These are phyloP conservation scores for Burhinus bistriatus DNA, from an alignment of 2,113 vertebrate genomes.

Conservation along the genomic window DNA sequence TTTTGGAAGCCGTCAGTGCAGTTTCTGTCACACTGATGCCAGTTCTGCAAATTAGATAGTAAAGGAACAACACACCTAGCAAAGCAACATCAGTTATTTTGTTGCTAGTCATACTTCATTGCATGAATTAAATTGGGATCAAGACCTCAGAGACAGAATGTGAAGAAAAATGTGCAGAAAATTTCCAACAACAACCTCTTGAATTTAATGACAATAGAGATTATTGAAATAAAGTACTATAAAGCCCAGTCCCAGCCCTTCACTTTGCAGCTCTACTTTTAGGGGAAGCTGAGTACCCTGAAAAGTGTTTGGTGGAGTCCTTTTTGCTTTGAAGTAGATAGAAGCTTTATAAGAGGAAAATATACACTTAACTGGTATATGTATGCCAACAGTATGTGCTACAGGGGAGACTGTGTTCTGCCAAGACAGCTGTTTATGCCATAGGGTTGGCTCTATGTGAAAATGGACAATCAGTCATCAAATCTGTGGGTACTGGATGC, in stretches of 20 bases:
- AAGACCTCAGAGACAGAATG: neutral
- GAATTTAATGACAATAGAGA: neutral
- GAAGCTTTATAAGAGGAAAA: neutral
- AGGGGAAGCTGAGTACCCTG: neutral
- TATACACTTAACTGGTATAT: neutral
- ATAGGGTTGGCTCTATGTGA: neutral
- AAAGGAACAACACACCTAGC: neutral
- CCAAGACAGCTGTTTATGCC: neutral
- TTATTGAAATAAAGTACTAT: neutral
- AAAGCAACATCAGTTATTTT: neutral
- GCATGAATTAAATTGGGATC: conserved; percentile 16
- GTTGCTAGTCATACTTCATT: neutral
- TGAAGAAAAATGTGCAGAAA: neutral
- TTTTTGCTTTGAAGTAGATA: neutral
- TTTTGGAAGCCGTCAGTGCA: neutral
- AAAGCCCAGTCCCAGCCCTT: neutral
- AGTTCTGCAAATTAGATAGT: neutral
- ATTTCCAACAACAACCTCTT: neutral
- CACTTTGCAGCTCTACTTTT: neutral
- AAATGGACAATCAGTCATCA: neutral
- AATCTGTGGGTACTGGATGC: neutral
- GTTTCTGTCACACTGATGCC: neutral
- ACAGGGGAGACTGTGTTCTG: neutral
- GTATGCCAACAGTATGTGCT: neutral
- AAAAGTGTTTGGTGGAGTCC: neutral